phyloP scores from a whole-genome alignment of 2,113 vertebrate genomes.

The Centropus unirufus region DNA sequence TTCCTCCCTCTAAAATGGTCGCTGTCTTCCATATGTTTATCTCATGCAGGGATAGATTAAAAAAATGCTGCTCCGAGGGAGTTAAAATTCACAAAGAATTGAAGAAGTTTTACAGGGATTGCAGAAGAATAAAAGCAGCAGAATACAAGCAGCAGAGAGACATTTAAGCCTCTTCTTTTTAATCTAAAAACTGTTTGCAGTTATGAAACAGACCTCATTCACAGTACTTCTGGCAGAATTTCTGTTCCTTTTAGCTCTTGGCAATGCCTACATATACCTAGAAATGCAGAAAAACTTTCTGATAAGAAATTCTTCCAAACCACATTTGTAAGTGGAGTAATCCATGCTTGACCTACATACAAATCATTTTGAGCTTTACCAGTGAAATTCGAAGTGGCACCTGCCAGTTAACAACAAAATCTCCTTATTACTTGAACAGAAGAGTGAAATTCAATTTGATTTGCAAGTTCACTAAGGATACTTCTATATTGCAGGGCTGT shows the following conservation, averaged over 20 bases:
- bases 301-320: slow-evolving; percentile 17
- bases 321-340: not conserved
- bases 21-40: not conserved
- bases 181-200: not conserved
- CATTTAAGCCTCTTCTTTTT: slow-evolving; percentile 17
- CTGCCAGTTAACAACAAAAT: slow-evolving; percentile 54
- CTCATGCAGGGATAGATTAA: not conserved
- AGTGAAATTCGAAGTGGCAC: slow-evolving; percentile 48
- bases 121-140: not conserved
- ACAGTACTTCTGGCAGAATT: not conserved
- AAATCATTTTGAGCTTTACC: not conserved
- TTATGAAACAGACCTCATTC: not conserved
- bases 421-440: not conserved
- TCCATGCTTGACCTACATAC: slow-evolving; percentile 55
- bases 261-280: not conserved
- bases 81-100: slow-evolving; percentile 1
- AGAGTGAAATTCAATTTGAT: slow-evolving; percentile 40
- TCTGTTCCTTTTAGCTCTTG: slow-evolving; percentile 13
- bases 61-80: not conserved
- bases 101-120: not conserved
- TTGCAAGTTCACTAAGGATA: slow-evolving; percentile 8
- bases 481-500: not conserved
- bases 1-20: not conserved
- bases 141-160: not conserved
- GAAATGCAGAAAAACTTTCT: slow-evolving; percentile 26